A percentile compares a stretch with the other conserved stretches of the same genome.
phyloP scores from a whole-genome alignment of 2,888 invertebrate species.

The Hyalella azteca region DNA sequence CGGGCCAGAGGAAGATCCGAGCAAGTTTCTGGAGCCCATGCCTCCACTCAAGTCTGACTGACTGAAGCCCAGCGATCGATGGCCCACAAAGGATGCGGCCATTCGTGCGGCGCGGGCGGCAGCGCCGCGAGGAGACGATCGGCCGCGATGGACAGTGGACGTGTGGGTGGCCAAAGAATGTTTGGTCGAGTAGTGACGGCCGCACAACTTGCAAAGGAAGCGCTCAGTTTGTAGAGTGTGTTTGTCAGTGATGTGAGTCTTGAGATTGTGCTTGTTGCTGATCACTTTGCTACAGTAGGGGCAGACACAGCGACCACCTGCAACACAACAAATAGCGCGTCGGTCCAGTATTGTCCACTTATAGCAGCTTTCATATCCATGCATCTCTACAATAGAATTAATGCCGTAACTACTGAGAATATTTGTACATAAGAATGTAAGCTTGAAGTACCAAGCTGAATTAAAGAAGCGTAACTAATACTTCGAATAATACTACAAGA shows the following conservation, averaged over 20 bases:
- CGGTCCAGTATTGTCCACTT: constrained; percentile 36
- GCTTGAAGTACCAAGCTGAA: too few relatives aligned
- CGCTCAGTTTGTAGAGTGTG: constrained; percentile 57
- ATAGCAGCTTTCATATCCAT: too few relatives aligned
- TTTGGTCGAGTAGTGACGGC: constrained; percentile 58
- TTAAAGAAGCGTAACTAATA: too few relatives aligned
- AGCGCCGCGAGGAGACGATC: constrained; percentile 26
- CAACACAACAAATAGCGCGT: constrained; percentile 49
- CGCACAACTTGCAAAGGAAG: constrained; percentile 58
- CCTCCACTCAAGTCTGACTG: constrained; percentile 1
- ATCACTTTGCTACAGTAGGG: constrained; percentile 58
- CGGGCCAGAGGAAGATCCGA: not conserved
- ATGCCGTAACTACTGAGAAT: too few relatives aligned
- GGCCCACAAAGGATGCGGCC: constrained; percentile 29
- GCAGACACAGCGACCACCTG: constrained; percentile 57
- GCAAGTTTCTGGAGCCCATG: not conserved
- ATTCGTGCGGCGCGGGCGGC: constrained; percentile 32
- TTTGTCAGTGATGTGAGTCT: constrained; percentile 58
- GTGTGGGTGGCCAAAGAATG: constrained; percentile 58
- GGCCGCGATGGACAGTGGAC: constrained; percentile 57
- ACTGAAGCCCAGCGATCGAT: not conserved
- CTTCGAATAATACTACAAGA: too few relatives aligned
- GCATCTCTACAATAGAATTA: too few relatives aligned
- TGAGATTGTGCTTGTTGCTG: constrained; percentile 59
- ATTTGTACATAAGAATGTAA: too few relatives aligned